Percentiles rank a stretch among this genome's conserved stretches.
Conservation (phyloP, 2,888 invertebrate genomes). For the Pachydiplax longipennis region DNA sequence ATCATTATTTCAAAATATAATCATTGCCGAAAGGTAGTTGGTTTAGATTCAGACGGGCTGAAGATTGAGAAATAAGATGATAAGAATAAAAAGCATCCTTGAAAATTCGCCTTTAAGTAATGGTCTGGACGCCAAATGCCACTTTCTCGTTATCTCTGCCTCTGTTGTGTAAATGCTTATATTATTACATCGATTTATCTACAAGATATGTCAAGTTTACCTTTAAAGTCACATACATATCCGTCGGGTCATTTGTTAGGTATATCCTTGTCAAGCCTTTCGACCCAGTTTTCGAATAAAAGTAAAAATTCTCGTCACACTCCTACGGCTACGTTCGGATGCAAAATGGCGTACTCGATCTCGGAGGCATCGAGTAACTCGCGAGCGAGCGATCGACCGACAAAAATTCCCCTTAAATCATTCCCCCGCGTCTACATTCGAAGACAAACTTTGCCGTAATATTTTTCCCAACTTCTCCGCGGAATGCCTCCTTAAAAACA, state of each 20-base stretch:
- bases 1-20: too few relatives aligned
- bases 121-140: too few relatives aligned
- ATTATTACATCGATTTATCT: too few relatives aligned
- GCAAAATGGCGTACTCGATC: background rate
- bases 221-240: background rate
- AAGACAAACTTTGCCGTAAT: background rate
- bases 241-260: background rate
- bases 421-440: background rate
- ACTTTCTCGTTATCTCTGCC: too few relatives aligned
- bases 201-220: background rate
- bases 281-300: background rate
- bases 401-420: background rate
- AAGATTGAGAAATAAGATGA: too few relatives aligned
- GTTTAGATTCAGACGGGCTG: too few relatives aligned
- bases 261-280: background rate
- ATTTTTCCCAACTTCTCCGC: background rate
- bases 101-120: too few relatives aligned
- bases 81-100: too few relatives aligned
- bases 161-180: too few relatives aligned
- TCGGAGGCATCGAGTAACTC: background rate
- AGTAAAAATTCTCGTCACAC: background rate
- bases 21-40: too few relatives aligned
- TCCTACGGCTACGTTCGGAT: background rate
- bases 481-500: background rate
- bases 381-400: background rate